Base-by-base conservation (phyloP, 2,797 vertebrate species). In the Hozukius guyotensis region DNA sequence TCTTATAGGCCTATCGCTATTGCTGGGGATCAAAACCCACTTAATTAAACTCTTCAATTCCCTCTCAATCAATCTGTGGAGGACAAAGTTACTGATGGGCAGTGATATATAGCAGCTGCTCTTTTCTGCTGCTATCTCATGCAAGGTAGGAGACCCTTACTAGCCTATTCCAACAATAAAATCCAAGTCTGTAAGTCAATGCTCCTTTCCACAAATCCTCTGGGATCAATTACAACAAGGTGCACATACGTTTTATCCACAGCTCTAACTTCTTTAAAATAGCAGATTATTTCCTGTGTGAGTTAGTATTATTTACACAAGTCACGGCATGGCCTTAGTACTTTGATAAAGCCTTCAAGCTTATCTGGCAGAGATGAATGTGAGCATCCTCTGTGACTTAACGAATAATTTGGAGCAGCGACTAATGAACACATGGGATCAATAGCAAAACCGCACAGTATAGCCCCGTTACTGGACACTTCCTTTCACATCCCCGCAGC, bases 341-440 rank as follows among this genome's bases (percentile, higher is more conserved):
- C 63, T 82, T 73, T 86, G 82, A 89, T 87, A 67, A 72, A 83
- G 52, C 56, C 42, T 56, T 83, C 59, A 32, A 80, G 73, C 74
- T 77, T 61, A 76, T 77, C 84, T 66, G 73, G 46, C 76, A 75
- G 74, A 85, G 78, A 73, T 76, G 59, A 83, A 86, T 72, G 69
- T 2, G 6, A 59, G 12, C 61, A 77, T 74, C 6, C 34, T 74
- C 61, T 71, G 52, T 73, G 74, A 81, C 69, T 82, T 38, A 77
- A 79, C 67, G 74, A 75, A 87, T 89, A 32, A 81, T 87, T 78
- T 87, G 36, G 27, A 83, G 78, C 20, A 49, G 65, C 31, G 29
- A 42, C 74, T 85, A 85, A 90, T 84, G 86, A 92, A 81, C 59
- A 38, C 61, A 29, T 1, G 27, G 65, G 76, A 86, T 91, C 86